A percentile compares a stretch with the other conserved stretches of the same genome.
Evolutionary conservation across 2,888 invertebrate species (phyloP).

Genomic region (Ophion slaviceki): DNA sequence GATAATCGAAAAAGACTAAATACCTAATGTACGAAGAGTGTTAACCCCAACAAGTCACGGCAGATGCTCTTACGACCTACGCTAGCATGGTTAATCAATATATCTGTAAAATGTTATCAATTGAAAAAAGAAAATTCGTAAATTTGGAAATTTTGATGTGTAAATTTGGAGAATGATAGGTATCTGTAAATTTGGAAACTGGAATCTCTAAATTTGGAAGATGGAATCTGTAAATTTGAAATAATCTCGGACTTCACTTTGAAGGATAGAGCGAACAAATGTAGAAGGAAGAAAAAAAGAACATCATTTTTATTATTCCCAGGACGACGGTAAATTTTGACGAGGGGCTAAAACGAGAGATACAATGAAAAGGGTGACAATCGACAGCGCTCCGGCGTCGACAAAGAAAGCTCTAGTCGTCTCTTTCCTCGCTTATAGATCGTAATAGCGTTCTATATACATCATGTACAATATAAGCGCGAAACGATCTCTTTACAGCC

Average conservation of each 20-base stretch:
- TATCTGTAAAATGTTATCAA: no score
- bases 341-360: slow-evolving; percentile 26
- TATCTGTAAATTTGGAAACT: no score
- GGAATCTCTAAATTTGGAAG: background rate
- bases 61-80: no score
- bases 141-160: no score
- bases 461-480: slow-evolving; percentile 18
- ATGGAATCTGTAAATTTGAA: background rate
- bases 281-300: background rate
- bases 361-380: slow-evolving; percentile 26
- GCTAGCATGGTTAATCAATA: no score
- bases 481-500: slow-evolving; percentile 46
- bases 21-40: no score
- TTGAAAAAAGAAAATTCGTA: no score
- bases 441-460: slow-evolving; percentile 29
- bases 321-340: slow-evolving; percentile 32
- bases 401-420: slow-evolving; percentile 30
- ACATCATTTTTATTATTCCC: slow-evolving; percentile 19
- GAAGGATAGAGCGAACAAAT: background rate
- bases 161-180: no score
- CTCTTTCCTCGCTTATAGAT: slow-evolving; percentile 25
- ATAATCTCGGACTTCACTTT: background rate
- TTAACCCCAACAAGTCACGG: no score
- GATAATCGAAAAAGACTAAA: no score
- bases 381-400: slow-evolving; percentile 1